Conservation (phyloP, 2,797 vertebrate species). For the Triplophysa yarkandensis region DNA sequence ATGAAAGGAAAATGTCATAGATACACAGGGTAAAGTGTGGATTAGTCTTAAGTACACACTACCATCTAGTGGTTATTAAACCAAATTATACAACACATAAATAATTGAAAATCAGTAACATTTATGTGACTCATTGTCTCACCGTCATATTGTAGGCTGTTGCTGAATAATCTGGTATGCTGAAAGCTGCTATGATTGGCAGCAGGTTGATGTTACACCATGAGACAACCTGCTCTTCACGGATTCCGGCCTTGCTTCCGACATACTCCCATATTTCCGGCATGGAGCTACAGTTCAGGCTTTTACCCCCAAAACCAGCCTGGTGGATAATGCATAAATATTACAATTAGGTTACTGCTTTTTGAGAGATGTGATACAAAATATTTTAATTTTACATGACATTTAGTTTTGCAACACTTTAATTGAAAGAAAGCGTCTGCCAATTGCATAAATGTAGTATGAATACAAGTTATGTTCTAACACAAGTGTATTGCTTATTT, state of each 20-base stretch:
- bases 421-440: not conserved
- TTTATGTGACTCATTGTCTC: constrained; percentile 53
- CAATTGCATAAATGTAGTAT: too few relatives aligned
- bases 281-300: constrained; percentile 65
- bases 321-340: constrained; percentile 43
- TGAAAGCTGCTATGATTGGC: constrained; percentile 59
- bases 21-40: constrained; percentile 12
- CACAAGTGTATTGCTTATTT: not conserved
- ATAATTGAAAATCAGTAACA: not conserved
- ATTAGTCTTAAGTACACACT: constrained; percentile 61
- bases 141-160: constrained; percentile 64
- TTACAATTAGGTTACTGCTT: constrained; percentile 2
- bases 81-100: not conserved
- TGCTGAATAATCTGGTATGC: not conserved
- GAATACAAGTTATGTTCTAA: not conserved
- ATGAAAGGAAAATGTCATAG: constrained; percentile 3
- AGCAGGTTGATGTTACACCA: constrained; percentile 70
- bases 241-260: constrained; percentile 57
- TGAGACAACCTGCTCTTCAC: constrained; percentile 44
- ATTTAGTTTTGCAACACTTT: not conserved
- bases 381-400: not conserved
- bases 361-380: not conserved
- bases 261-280: constrained; percentile 66
- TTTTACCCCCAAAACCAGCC: constrained; percentile 59
- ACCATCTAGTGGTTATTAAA: constrained; percentile 68